These are phyloP conservation scores for Caenorhabditis macrosperma DNA, from an alignment of 2,888 invertebrate genomes.

Conservation along the genomic window DNA sequence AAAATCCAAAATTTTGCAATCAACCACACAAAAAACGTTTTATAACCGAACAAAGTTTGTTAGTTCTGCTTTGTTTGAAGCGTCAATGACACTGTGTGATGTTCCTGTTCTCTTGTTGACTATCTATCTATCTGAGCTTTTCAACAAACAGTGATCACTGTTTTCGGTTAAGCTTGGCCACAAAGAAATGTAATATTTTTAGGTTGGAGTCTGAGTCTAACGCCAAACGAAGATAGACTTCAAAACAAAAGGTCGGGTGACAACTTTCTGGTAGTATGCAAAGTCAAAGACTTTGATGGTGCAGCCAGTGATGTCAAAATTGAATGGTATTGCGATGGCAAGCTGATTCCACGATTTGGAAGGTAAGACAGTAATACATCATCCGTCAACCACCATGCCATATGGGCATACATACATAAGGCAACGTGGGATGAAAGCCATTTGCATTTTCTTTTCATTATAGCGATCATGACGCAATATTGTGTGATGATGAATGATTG, in stretches of 20 bases:
- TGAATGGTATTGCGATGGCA: constrained; percentile 64
- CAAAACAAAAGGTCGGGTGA: constrained; percentile 64
- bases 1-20: no score
- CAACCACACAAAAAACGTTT: background rate
- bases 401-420: constrained; percentile 43
- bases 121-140: constrained; percentile 13
- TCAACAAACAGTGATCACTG: constrained; percentile 11
- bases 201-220: constrained; percentile 66
- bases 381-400: constrained; percentile 1
- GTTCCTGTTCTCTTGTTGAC: constrained; percentile 26
- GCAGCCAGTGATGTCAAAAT: constrained; percentile 69
- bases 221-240: constrained; percentile 63
- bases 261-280: constrained; percentile 68
- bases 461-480: constrained; percentile 27
- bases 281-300: constrained; percentile 67
- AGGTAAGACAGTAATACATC: constrained; percentile 51
- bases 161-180: background rate
- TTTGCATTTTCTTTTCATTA: constrained; percentile 19
- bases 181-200: constrained; percentile 26
- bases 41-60: no score
- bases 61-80: no score
- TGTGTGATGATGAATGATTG: constrained; percentile 33
- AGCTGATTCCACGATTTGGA: constrained; percentile 62
- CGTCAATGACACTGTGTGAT: constrained; percentile 39
- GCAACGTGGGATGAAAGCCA: background rate